These are phyloP conservation scores for Wiebesia pumilae DNA, from an alignment of 1,140 invertebrate genomes.

Conservation along the genomic window DNA sequence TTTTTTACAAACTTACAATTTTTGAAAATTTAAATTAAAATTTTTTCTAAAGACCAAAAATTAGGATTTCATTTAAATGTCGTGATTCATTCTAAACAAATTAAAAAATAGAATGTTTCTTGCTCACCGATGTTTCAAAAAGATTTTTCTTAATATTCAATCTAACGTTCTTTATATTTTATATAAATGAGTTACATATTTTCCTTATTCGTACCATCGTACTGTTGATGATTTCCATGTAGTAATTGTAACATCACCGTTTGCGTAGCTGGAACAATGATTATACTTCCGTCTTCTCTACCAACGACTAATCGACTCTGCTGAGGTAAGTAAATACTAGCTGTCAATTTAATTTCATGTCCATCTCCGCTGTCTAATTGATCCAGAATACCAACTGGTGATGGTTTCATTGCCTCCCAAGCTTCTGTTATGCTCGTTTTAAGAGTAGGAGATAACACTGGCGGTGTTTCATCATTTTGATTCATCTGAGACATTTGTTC, in stretches of 20 bases:
- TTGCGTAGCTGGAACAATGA: slow-evolving; percentile 97
- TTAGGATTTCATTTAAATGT: no score
- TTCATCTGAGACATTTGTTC: slow-evolving; percentile 81
- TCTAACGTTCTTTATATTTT: background rate
- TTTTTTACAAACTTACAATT: no score
- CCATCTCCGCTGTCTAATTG: slow-evolving; percentile 85
- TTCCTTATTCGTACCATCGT: slow-evolving; percentile 79
- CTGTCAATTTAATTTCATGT: slow-evolving; percentile 85
- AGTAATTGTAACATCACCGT: slow-evolving; percentile 95
- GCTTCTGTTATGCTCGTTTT: slow-evolving; percentile 87
- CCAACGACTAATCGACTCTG: slow-evolving; percentile 96
- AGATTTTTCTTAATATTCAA: no score
- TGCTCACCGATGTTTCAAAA: background rate
- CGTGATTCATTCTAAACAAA: no score
- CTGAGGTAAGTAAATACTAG: slow-evolving; percentile 93
- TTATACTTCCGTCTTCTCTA: slow-evolving; percentile 95
- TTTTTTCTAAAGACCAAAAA: no score
- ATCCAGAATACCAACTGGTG: slow-evolving; percentile 92
- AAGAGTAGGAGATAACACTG: slow-evolving; percentile 80
- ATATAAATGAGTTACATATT: background rate
- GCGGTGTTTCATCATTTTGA: slow-evolving; percentile 62
- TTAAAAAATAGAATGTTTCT: no score
- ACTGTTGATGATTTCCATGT: slow-evolving; percentile 91
- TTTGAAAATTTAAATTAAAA: no score
- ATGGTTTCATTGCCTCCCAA: slow-evolving; percentile 90